phyloP scores from a whole-genome alignment of 2,888 invertebrate species.

The Leucoma salicis region DNA sequence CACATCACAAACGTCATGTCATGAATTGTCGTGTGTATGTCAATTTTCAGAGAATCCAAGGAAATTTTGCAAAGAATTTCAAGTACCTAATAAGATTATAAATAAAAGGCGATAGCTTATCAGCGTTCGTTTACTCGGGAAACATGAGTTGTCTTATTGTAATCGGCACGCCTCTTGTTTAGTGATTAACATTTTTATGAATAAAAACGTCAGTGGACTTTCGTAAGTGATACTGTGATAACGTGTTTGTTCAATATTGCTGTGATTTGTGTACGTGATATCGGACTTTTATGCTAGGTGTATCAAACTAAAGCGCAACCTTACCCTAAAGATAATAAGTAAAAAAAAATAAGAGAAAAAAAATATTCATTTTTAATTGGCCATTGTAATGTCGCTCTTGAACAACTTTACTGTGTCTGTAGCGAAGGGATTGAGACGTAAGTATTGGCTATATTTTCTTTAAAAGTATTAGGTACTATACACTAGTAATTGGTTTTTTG shows the following conservation, averaged over 20 bases:
- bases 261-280: constrained; percentile 24
- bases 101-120: constrained; percentile 40
- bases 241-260: constrained; percentile 15
- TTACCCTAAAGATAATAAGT: constrained; percentile 11
- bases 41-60: background rate
- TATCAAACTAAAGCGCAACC: too few relatives aligned
- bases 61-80: constrained; percentile 38
- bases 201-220: constrained; percentile 16
- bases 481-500: too few relatives aligned
- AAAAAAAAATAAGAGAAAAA: constrained; percentile 14
- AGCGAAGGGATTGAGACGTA: constrained; percentile 63
- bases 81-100: too few relatives aligned
- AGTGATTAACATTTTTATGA: constrained; percentile 25
- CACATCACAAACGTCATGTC: too few relatives aligned
- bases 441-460: constrained; percentile 43
- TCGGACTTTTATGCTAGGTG: constrained; percentile 11
- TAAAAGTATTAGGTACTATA: too few relatives aligned
- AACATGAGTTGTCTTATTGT: constrained; percentile 33
- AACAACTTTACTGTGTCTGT: constrained; percentile 71
- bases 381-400: constrained; percentile 60
- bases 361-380: constrained; percentile 21
- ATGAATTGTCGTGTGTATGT: too few relatives aligned
- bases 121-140: constrained; percentile 36
- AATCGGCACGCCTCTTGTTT: constrained; percentile 55
- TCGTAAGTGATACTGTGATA: constrained; percentile 12